Conservation (phyloP, 1,140 invertebrate species). For the Neelides sp. region DNA sequence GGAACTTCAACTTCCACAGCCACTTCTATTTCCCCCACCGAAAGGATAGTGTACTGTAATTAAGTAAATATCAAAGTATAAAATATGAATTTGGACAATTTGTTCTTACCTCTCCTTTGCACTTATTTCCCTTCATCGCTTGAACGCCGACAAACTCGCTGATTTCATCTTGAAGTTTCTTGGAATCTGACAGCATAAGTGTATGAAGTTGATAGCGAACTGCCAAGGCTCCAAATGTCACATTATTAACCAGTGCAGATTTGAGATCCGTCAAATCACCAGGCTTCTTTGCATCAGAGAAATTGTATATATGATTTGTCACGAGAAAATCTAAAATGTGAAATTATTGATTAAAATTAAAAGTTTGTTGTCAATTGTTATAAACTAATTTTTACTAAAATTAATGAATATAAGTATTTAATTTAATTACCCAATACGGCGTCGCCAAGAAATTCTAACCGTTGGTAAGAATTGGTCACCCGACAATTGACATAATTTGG, state of each 20-base stretch:
- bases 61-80: too few species aligned
- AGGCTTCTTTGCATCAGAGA: slow-evolving; percentile 50
- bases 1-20: slow-evolving; percentile 74
- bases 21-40: slow-evolving; percentile 36
- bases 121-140: slow-evolving; percentile 50
- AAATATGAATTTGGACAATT: background rate
- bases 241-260: slow-evolving; percentile 89
- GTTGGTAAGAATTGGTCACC: slow-evolving; percentile 80
- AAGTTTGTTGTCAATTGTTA: slow-evolving; percentile 1
- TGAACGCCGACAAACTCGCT: slow-evolving; percentile 69
- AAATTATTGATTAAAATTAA: slow-evolving; percentile 6
- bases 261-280: slow-evolving; percentile 81
- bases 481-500: slow-evolving; percentile 74
- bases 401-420: background rate
- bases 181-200: slow-evolving; percentile 50
- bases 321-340: slow-evolving; percentile 67
- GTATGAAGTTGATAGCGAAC: slow-evolving; percentile 73
- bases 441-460: slow-evolving; percentile 91
- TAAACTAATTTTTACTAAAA: slow-evolving; percentile 2
- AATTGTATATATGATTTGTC: slow-evolving; percentile 72
- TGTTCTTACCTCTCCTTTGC: slow-evolving; percentile 36
- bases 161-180: slow-evolving; percentile 52
- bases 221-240: slow-evolving; percentile 76
- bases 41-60: background rate
- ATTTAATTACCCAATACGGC: slow-evolving; percentile 55